Evolutionary conservation across 2,888 invertebrate species (phyloP).

Genomic region (Troides oblongomaculatus): DNA sequence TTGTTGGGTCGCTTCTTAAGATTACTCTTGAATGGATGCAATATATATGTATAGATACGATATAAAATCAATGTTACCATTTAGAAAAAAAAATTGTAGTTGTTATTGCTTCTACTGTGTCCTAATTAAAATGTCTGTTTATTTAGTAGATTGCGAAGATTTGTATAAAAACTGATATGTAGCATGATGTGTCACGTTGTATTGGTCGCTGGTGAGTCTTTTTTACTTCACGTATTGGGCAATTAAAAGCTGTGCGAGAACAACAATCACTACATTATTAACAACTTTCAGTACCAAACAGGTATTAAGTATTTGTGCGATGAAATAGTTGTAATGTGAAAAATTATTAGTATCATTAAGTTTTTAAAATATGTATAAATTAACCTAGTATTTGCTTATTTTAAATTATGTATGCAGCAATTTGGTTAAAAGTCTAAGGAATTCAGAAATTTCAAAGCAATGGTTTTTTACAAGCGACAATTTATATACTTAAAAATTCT

Average conservation of each 20-base stretch:
- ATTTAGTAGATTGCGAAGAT: conserved; percentile 43
- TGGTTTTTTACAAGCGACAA: not conserved
- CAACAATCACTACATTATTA: not conserved
- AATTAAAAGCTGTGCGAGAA: conserved; percentile 31
- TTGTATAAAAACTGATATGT: conserved; percentile 71
- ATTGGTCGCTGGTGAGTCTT: conserved; percentile 64
- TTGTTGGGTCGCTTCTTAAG: not conserved
- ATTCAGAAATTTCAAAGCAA: not conserved
- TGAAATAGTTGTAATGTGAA: conserved; percentile 13
- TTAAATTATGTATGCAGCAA: not conserved
- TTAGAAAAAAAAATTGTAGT: not conserved
- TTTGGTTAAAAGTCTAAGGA: not conserved
- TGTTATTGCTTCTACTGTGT: conserved; percentile 9
- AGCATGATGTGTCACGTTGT: conserved; percentile 74
- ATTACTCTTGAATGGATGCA: not conserved
- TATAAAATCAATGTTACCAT: not conserved
- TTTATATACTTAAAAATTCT: not conserved
- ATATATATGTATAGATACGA: not conserved
- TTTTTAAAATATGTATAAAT: conserved; percentile 2
- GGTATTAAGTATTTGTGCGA: conserved; percentile 21
- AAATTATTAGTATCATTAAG: not conserved
- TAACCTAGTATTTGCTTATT: not conserved
- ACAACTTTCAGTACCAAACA: not conserved
- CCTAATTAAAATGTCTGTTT: conserved; percentile 22
- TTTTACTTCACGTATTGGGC: conserved; percentile 37